Base-by-base conservation (phyloP, 1,140 invertebrate species). In the Bombus vancouverensis region DNA sequence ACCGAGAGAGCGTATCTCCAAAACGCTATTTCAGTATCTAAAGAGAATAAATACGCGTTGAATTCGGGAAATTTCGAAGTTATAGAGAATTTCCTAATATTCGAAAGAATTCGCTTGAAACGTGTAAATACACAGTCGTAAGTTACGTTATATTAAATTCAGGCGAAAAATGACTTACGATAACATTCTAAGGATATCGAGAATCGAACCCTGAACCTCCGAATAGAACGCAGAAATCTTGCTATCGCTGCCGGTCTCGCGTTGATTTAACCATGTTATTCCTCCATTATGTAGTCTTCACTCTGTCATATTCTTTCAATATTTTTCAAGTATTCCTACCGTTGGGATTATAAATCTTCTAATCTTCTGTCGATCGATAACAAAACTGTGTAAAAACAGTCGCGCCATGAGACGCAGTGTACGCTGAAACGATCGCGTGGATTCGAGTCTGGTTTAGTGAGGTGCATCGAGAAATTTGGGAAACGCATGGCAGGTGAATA, bases 401-500 rank as follows among this genome's bases (percentile, higher is more conserved):
- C 25, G 57, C 57, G 25, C 9, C 10, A n/a, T 12, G 28, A 62
- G 59, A 62, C 59, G 12, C 59, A 3, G 28, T 12, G 59, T 62
- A 62, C 59, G 12, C 28, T 4, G 12, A 62, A 62, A 62, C 10
- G 59, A 62, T n/a, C 59, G 59, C 28, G 59, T n/a, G 1, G 59
- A 13, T 13, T 62, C 28, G 59, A 13, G 13, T 66, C n/a, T 66
- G n/a, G 65, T 32, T 53, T 34, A 34, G 65, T 2, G n/a, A 22
- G 32, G 65, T 34, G 32, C 18, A 68, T 68, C 25, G 37, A 13
- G 10, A 66, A 68, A 76, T 68, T 53, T 37, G 28, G 53, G 57
- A 72, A 44, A 87, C 65, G 68, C 18, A 53, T n/a, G n/a, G 25
- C 39, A 47, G 34, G 39, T 28, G 34, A 37, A 82, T 70, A 74